These are phyloP conservation scores for Ornithoptera alexandrae DNA, from an alignment of 2,888 invertebrate genomes.

Conservation along the genomic window DNA sequence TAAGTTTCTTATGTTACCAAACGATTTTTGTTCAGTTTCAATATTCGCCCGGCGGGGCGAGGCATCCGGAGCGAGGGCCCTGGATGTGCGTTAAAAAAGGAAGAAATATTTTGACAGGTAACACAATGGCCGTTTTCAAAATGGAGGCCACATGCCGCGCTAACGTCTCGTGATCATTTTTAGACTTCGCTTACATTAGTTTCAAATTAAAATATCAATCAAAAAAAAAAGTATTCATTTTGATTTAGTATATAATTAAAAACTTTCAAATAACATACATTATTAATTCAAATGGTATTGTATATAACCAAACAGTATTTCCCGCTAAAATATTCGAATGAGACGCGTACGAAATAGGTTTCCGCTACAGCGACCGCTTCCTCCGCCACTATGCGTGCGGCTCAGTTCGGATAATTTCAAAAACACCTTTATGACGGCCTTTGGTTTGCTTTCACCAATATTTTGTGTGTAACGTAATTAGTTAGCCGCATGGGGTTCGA, in stretches of 20 bases:
- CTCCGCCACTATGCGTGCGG: neutral
- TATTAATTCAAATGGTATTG: too few species aligned
- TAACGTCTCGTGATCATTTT: constrained; percentile 36
- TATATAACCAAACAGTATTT: too few species aligned
- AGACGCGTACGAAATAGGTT: neutral
- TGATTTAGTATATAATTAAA: neutral
- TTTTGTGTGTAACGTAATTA: constrained; percentile 33
- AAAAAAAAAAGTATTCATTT: neutral
- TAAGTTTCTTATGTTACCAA: neutral
- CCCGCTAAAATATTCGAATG: too few species aligned
- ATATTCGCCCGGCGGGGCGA: constrained; percentile 20
- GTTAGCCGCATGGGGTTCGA: constrained; percentile 31
- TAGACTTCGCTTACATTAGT: constrained; percentile 32
- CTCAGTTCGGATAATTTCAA: constrained; percentile 26
- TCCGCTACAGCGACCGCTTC: constrained; percentile 20
- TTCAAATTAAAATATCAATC: constrained; percentile 7
- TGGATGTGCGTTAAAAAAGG: constrained; percentile 43
- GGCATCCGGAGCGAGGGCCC: constrained; percentile 5
- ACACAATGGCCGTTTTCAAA: constrained; percentile 59
- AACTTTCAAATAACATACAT: too few species aligned
- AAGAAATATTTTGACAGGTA: constrained; percentile 72
- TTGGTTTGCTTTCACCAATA: constrained; percentile 33
- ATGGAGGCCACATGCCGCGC: constrained; percentile 58
- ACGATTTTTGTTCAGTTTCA: constrained; percentile 19
- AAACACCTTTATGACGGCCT: constrained; percentile 31